These are phyloP conservation scores for Atopsyche davidsoni DNA, from an alignment of 1,140 invertebrate species.

Conservation along the genomic window DNA sequence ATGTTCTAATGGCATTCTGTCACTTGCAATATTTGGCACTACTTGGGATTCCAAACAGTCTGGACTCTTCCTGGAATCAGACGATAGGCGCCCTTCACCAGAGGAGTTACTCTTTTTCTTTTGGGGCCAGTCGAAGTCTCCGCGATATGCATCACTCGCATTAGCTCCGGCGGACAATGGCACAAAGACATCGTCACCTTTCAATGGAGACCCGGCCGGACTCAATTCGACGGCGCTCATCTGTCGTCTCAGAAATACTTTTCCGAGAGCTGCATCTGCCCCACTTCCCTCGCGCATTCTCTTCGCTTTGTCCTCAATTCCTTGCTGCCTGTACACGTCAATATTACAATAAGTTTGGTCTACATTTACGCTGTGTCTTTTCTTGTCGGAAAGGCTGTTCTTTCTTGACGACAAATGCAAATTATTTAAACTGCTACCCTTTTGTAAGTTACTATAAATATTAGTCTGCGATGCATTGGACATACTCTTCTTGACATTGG, in stretches of 20 bases:
- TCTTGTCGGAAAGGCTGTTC: slow-evolving; percentile 23
- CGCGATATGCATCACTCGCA: slow-evolving; percentile 16
- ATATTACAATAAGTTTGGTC: slow-evolving; percentile 24
- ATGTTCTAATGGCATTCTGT: slow-evolving; percentile 24
- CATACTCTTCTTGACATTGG: slow-evolving; percentile 25
- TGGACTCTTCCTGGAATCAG: slow-evolving; percentile 11
- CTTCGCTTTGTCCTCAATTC: slow-evolving; percentile 17
- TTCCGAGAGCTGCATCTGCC: slow-evolving; percentile 1
- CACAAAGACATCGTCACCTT: slow-evolving; percentile 23
- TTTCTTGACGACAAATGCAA: slow-evolving; percentile 20
- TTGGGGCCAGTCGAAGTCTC: slow-evolving; percentile 24
- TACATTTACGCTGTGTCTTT: slow-evolving; percentile 13
- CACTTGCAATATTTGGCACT: slow-evolving; percentile 29
- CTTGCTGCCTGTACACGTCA: slow-evolving; percentile 2
- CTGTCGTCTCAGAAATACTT: slow-evolving; percentile 22
- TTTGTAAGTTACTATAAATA: slow-evolving; percentile 15
- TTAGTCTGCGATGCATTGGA: slow-evolving; percentile 25
- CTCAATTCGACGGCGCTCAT: slow-evolving; percentile 28
- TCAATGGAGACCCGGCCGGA: slow-evolving; percentile 1
- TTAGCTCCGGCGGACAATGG: slow-evolving; percentile 29
- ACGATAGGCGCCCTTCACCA: slow-evolving; percentile 16
- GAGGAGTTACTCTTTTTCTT: slow-evolving; percentile 11
- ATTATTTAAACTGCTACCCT: slow-evolving; percentile 28
- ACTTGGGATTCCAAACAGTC: slow-evolving; percentile 26
- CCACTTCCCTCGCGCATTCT: slow-evolving; percentile 9